Base-by-base conservation (phyloP, 2,113 vertebrate genomes). In the Pseudorectes ferrugineus region DNA sequence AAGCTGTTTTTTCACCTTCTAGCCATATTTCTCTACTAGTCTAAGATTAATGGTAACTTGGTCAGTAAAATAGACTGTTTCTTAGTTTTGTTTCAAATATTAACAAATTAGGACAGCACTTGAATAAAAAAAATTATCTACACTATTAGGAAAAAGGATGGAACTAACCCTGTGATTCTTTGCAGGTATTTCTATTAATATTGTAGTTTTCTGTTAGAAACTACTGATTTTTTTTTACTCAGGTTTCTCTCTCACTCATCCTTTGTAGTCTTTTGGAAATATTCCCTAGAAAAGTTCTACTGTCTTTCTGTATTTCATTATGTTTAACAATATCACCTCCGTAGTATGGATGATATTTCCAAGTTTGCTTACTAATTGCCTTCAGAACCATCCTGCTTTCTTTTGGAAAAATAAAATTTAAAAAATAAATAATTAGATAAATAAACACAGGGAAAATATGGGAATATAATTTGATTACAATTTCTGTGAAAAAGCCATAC, bases 331-430 rank as follows among this genome's bases (percentile, higher is more conserved):
- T 25, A 66, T 65, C 17, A 70, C 7, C 11, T 78, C 24, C 5
- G 25, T 4, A 51, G 2, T 3, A 33, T 8, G 9, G 29, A 59
- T 72, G 23, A 31, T 3, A n/a, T 72, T 82, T 71, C n/a, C 4
- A 10, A 42, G 19, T 16, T 82, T 82, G 4, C 4, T 48, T 29
- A n/a, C 12, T 45, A 74, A 38, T 38, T 77, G 4, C 10, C 22
- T 79, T 75, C 19, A 42, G 40, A 11, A 85, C 0, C 20, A 65
- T 48, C 3, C 9, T 1, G 0, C 33, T 67, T 67, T 6, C 4
- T 59, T 89, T 48, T 25, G 19, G 15, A 71, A 57, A 82, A 80
- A 65, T 48, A 5, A 33, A 49, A 43, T 45, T 22, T 2, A 25
- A 36, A 38, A n/a, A 73, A 63, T 9, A 63, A 54, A 43, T 6